Evolutionary conservation across 2,113 vertebrate genomes (phyloP).

Genomic region (Anoura caudifer): DNA sequence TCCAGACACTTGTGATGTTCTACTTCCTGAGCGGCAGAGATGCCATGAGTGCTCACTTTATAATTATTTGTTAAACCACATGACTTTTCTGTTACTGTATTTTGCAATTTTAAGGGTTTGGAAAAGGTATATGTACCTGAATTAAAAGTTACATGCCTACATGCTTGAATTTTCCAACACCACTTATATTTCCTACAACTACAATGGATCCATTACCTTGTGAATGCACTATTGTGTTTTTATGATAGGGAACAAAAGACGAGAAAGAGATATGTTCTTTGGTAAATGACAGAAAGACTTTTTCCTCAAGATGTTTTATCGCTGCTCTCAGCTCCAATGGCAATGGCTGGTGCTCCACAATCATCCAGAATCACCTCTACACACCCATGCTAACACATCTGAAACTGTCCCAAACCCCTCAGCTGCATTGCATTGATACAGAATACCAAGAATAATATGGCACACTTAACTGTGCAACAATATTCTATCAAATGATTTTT

Average conservation of each 20-base stretch:
- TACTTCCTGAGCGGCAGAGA: background rate
- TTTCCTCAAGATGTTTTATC: background rate
- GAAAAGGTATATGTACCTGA: background rate
- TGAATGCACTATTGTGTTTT: background rate
- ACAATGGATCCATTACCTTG: background rate
- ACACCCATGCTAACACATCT: background rate
- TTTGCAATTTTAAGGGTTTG: background rate
- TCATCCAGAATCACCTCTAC: background rate
- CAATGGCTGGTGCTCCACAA: background rate
- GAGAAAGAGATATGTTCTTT: background rate
- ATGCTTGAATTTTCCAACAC: background rate
- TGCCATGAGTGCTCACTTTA: background rate
- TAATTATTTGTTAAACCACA: background rate
- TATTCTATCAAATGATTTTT: background rate
- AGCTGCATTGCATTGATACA: background rate
- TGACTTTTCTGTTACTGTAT: background rate
- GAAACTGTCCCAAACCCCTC: background rate
- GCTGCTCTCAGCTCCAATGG: background rate
- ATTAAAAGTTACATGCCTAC: background rate
- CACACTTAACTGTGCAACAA: background rate
- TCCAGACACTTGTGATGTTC: background rate
- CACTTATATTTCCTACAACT: background rate
- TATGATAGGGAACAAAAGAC: background rate
- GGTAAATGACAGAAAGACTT: background rate
- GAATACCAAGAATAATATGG: background rate